phyloP scores from a whole-genome alignment of 2,888 invertebrate species.

The Prostheceraeus crozeri region DNA sequence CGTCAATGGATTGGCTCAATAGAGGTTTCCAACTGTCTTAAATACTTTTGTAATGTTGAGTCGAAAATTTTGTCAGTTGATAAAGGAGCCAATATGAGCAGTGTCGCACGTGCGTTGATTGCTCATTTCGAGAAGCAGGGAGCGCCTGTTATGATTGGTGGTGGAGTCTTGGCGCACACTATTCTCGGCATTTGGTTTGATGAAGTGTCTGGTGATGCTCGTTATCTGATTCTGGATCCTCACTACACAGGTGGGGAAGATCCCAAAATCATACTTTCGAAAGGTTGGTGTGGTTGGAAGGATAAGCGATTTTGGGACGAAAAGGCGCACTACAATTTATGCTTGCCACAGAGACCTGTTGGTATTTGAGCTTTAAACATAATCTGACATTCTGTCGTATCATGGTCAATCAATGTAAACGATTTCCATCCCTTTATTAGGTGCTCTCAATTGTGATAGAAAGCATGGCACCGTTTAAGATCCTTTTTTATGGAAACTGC shows the following conservation, averaged over 20 bases:
- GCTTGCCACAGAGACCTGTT: constrained; percentile 71
- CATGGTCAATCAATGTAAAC: too few relatives aligned
- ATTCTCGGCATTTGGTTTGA: constrained; percentile 77
- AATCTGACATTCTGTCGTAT: too few relatives aligned
- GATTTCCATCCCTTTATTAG: too few relatives aligned
- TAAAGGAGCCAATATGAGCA: constrained; percentile 73
- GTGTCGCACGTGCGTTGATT: constrained; percentile 71
- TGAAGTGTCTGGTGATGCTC: constrained; percentile 68
- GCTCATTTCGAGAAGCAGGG: constrained; percentile 86
- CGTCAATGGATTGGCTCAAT: constrained; percentile 96
- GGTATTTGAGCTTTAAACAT: constrained; percentile 26
- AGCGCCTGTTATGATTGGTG: constrained; percentile 96
- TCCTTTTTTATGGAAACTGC: too few relatives aligned
- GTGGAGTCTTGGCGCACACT: constrained; percentile 92
- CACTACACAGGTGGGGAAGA: constrained; percentile 80
- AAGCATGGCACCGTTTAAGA: too few relatives aligned
- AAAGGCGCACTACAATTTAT: constrained; percentile 88
- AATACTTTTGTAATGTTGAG: constrained; percentile 58
- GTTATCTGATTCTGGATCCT: constrained; percentile 92
- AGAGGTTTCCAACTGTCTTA: constrained; percentile 85
- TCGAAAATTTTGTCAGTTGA: constrained; percentile 74
- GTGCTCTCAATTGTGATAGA: too few relatives aligned
- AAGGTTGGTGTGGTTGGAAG: constrained; percentile 97
- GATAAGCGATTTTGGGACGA: constrained; percentile 85
- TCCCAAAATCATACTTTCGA: constrained; percentile 60